Evolutionary conservation across 1,140 invertebrate genomes (phyloP), one percentile per base, ranked within the genome.

Genomic region (Cecropterus lyciades): DNA sequence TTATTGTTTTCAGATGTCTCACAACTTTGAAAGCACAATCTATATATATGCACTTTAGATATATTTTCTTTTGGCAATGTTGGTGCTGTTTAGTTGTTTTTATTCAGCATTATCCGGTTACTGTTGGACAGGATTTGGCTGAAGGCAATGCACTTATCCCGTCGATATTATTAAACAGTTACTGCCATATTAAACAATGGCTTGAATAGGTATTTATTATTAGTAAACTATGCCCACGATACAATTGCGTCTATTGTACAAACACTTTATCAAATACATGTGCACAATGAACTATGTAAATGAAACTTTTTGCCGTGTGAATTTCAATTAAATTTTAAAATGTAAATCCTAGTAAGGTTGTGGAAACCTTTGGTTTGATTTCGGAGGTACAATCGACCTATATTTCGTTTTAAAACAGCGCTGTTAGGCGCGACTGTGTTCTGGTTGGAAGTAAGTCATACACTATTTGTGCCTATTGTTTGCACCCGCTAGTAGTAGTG

Each of bases 81-180:
- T 51, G 11, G 20, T 51, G 48, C 11, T 27, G 48, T 51, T 27
- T n/a, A 5, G 48, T 51, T 51, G 48, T 27, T 51, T 51, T 51
- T 51, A 51, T 51, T 51, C n/a, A n/a, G n/a, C 20, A 14, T 24
- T 51, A 51, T 51, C 48, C 48, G 48, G 48, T 51, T 51, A 51
- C 48, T 51, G 48, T n/a, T n/a, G 20, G 20, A 27, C 48, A 27
- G 20, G 17, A 6, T 27, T 24, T 10, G 45, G 2, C 45, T 20
- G 17, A 51, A 27, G 17, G 17, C 2, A 13, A 14, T 27, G 20
- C 9, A 13, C 37, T 40, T 40, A 40, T 40, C 37, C 20, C 48
- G 17, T 10, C 8, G 11, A 24, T 51, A 10, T 16, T 13, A 24
- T 24, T 51, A 51, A 13, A 4, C 48, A 13, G n/a, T 27, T 51